Evolutionary conservation across 30 jellyfish, hydroid and myxozoan genomes (phyloP), one percentile per base, ranked within the genome.

Genomic region (Catostylus mosaicus): DNA sequence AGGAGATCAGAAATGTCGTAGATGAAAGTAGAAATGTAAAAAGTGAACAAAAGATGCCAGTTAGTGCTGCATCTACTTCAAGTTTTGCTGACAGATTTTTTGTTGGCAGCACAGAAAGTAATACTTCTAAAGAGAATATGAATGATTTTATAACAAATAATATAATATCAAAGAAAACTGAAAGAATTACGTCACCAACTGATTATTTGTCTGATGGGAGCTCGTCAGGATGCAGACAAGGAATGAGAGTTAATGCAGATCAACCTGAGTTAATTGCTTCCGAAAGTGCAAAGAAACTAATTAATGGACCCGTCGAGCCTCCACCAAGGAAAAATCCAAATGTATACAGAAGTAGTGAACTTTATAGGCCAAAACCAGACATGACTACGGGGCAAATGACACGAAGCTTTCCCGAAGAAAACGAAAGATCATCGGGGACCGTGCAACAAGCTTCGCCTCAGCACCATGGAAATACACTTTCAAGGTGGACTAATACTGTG

Each of bases 271-370:
- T 32, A 26, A 16, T 2, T 18, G 14, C 20, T 50, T 65, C 26
- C 26, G 77, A 65, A 1, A 2, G 12, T 0, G 11, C 54, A 65
- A 30, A 43, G 30, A 31, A 65, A 26, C 38, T 8, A 9, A 11
- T 30, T 14, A 70, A 38, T 23, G 23, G 24, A 29, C 62, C 26
- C 11, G 50, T 75, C 4, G 86, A 51, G 45, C 86, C 86, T 26
- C 86, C 86, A 31, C 86, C 86, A 32, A 56, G 86, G 14, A 75
- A 75, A 26, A 56, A 75, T 59, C 86, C 74, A 48, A 14, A 56
- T 46, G 75, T 75, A 23, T 75, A 75, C 36, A 68, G 71, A 5
- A 47, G 75, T 18, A 75, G 86, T 57, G 86, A 56, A 29, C 51
- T 75, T 5, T 75, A 75, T 57, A 51, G 38, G 40, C 74, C 56